Evolutionary conservation across 2,113 vertebrate genomes (phyloP).

Genomic region (Aleadryas rufinucha): DNA sequence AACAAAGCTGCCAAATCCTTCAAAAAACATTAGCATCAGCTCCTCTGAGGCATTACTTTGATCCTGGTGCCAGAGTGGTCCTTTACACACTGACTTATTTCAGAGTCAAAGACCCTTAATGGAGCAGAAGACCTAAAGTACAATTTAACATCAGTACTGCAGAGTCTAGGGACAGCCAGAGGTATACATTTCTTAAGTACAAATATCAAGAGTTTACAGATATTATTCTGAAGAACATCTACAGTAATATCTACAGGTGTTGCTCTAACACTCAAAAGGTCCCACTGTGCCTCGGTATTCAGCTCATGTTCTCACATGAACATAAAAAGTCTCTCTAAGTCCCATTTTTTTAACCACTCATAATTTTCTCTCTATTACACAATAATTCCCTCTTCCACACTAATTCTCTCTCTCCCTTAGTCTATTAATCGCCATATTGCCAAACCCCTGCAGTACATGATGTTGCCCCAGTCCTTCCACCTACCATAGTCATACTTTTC

Average conservation of each 20-base stretch:
- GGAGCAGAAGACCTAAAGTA: not conserved
- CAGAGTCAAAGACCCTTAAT: not conserved
- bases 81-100: not conserved
- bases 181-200: not conserved
- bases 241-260: not conserved
- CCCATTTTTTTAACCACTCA: not conserved
- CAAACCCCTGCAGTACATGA: not conserved
- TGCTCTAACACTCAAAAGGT: not conserved
- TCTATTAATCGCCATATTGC: not conserved
- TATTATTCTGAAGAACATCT: not conserved
- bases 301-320: not conserved
- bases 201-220: not conserved
- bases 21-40: not conserved
- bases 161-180: not conserved
- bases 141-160: not conserved
- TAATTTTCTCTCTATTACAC: not conserved
- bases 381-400: not conserved
- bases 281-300: not conserved
- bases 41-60: not conserved
- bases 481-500: not conserved
- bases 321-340: not conserved
- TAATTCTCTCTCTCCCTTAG: not conserved
- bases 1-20: not conserved
- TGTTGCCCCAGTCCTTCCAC: not conserved
- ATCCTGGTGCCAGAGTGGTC: fast-evolving